Evolutionary conservation across 2,113 vertebrate genomes (phyloP).

Genomic region (Saccopteryx leptura): DNA sequence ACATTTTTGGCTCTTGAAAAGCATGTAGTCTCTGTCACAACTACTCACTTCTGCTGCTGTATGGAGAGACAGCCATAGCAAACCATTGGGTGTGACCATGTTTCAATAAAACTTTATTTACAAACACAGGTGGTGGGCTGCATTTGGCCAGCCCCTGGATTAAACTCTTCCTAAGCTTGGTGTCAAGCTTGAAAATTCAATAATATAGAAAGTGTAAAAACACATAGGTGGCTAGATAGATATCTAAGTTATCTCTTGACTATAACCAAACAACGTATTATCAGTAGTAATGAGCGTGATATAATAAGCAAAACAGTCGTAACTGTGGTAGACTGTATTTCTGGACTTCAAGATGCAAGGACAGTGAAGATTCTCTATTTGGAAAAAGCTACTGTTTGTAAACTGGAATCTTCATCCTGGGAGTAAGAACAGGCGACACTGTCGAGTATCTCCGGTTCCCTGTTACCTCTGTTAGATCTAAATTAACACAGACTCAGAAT

Average conservation of each 20-base stretch:
- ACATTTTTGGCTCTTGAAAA: not conserved
- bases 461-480: not conserved
- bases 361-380: slow-evolving; percentile 56
- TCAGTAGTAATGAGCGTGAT: not conserved
- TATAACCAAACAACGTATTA: not conserved
- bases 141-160: not conserved
- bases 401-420: slow-evolving; percentile 39
- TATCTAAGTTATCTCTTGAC: not conserved
- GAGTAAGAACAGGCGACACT: slow-evolving; percentile 44
- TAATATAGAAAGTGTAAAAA: slow-evolving; percentile 7
- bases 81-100: not conserved
- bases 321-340: slow-evolving; percentile 34
- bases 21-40: not conserved
- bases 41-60: not conserved
- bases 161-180: not conserved
- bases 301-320: not conserved
- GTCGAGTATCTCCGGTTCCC: slow-evolving; percentile 3
- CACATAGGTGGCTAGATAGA: not conserved
- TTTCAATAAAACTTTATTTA: slow-evolving; percentile 72
- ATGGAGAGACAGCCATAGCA: not conserved
- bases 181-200: slow-evolving; percentile 51
- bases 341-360: slow-evolving; percentile 19
- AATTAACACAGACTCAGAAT: not conserved
- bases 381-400: slow-evolving; percentile 69
- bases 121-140: not conserved